phyloP scores from a whole-genome alignment of 2,113 vertebrate species.

The Microtus montanus region DNA sequence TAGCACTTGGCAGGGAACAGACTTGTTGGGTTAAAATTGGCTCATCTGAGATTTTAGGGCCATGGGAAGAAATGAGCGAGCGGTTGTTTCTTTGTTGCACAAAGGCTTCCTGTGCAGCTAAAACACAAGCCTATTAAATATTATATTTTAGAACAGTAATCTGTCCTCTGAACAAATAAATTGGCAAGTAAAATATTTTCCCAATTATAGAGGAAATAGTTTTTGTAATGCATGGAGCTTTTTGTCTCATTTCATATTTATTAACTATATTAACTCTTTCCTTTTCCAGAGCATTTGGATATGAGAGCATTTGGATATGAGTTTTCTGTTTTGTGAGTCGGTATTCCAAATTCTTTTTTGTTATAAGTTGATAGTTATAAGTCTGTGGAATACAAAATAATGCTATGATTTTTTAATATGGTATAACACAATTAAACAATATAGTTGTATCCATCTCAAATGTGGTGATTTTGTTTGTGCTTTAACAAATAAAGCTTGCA shows the following conservation, averaged over 20 bases:
- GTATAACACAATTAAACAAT: neutral
- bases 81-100: neutral
- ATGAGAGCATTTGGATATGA: neutral
- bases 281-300: neutral
- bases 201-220: slow-evolving; percentile 9
- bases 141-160: slow-evolving; percentile 3
- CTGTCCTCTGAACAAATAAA: neutral
- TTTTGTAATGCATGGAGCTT: neutral
- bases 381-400: neutral
- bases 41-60: neutral
- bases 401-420: neutral
- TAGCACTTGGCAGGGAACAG: neutral
- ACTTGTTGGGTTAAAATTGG: slow-evolving; percentile 18
- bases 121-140: neutral
- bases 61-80: neutral
- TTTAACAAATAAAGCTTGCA: no score
- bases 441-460: neutral
- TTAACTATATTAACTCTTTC: neutral
- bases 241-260: slow-evolving; percentile 25
- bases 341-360: neutral
- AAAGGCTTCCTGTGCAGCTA: neutral
- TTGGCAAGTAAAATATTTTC: slow-evolving; percentile 18
- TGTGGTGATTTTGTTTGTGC: no score
- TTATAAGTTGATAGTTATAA: neutral
- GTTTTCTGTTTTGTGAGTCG: slow-evolving; percentile 41